These are phyloP conservation scores for Xyrauchen texanus DNA, from an alignment of 2,113 vertebrate genomes.

Conservation along the genomic window DNA sequence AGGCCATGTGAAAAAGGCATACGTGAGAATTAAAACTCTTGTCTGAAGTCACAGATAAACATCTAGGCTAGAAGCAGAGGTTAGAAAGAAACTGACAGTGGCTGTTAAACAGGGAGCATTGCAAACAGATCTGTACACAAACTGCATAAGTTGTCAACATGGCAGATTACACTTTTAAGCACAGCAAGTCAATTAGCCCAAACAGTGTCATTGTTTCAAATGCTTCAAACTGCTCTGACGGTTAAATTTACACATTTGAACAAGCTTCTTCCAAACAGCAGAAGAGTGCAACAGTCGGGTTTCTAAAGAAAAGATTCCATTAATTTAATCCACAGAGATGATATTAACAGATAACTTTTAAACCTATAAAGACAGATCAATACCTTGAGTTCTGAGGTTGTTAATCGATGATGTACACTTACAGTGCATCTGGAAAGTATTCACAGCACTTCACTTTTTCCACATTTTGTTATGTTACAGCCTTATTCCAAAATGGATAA, in stretches of 20 bases:
- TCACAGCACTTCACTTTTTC: too few species aligned
- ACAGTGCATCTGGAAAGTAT: too few species aligned
- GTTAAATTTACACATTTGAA: neutral
- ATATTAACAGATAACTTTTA: neutral
- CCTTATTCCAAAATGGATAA: too few species aligned
- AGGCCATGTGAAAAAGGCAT: neutral
- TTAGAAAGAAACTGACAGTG: neutral
- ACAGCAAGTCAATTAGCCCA: neutral
- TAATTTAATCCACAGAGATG: too few species aligned
- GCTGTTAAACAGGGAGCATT: constrained; percentile 60
- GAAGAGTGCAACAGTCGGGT: too few species aligned
- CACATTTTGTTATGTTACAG: too few species aligned
- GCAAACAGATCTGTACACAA: constrained; percentile 78
- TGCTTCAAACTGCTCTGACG: neutral
- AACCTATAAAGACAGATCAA: too few species aligned
- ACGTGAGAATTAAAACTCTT: neutral
- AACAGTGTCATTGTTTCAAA: neutral
- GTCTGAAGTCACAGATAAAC: constrained; percentile 17
- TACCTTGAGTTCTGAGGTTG: too few species aligned
- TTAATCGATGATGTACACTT: too few species aligned
- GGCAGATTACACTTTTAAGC: constrained; percentile 39
- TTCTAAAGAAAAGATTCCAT: too few species aligned
- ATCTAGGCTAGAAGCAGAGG: neutral
- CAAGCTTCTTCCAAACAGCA: too few species aligned
- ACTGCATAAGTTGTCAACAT: constrained; percentile 64